Evolutionary conservation across 2,888 invertebrate species (phyloP).

Genomic region (Caenorhabditis plicata): DNA sequence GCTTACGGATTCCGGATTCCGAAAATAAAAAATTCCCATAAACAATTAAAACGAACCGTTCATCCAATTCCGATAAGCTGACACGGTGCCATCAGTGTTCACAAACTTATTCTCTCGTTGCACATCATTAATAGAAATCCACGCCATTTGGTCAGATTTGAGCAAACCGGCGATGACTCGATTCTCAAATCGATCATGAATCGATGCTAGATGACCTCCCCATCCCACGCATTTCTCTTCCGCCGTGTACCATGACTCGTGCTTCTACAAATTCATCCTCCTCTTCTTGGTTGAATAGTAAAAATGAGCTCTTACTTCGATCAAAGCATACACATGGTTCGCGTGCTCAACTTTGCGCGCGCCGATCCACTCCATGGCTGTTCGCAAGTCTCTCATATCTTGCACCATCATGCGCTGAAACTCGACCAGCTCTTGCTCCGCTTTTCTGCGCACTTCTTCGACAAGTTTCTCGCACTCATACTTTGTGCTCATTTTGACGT

Average conservation of each 20-base stretch:
- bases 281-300: background rate
- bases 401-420: constrained; percentile 23
- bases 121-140: constrained; percentile 50
- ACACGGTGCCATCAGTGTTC: constrained; percentile 26
- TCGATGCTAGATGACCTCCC: constrained; percentile 45
- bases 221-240: constrained; percentile 46
- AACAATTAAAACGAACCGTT: too few species aligned
- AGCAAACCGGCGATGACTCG: constrained; percentile 21
- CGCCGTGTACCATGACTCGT: constrained; percentile 42
- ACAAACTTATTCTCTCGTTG: constrained; percentile 45
- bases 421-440: constrained; percentile 17
- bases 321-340: too few species aligned
- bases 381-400: constrained; percentile 30
- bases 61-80: constrained; percentile 13
- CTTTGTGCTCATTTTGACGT: constrained; percentile 15
- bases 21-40: background rate
- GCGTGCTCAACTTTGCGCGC: too few species aligned
- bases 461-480: constrained; percentile 14
- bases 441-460: constrained; percentile 4
- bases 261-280: constrained; percentile 15
- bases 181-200: constrained; percentile 34
- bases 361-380: too few species aligned
- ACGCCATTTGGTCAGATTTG: constrained; percentile 9
- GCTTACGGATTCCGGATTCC: background rate
- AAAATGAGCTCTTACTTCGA: constrained; percentile 16